phyloP scores from a whole-genome alignment of 1,140 invertebrate species.

The Euschistus heros region DNA sequence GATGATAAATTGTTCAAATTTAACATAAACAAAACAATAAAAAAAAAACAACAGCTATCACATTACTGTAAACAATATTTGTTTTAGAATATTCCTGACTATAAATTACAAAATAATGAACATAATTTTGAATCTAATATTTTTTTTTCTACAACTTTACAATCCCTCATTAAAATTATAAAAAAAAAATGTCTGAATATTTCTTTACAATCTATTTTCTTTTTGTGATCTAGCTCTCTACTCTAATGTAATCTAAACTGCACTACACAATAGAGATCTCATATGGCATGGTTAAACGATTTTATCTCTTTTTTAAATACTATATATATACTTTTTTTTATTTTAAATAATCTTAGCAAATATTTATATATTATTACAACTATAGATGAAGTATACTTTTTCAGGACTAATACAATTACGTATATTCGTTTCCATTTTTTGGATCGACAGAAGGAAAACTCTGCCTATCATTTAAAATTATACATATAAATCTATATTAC shows the following conservation, averaged over 20 bases:
- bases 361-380: conserved; percentile 5
- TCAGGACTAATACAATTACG: conserved; percentile 14
- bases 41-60: too few relatives aligned
- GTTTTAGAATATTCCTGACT: background rate
- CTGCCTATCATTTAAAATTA: background rate
- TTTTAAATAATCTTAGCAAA: background rate
- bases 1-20: conserved; percentile 1
- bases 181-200: background rate
- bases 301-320: conserved; percentile 1
- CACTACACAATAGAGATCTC: conserved; percentile 11
- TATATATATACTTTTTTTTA: conserved; percentile 3
- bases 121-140: background rate
- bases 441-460: background rate
- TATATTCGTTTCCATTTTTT: conserved; percentile 5
- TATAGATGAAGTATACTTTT: conserved; percentile 12
- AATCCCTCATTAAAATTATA: background rate
- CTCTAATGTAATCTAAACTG: conserved; percentile 7
- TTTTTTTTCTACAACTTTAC: conserved; percentile 2
- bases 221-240: conserved; percentile 4
- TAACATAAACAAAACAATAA: background rate
- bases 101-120: background rate
- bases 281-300: conserved; percentile 6
- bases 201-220: conserved; percentile 1
- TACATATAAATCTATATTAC: too few relatives aligned
- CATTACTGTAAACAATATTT: background rate